Base-by-base conservation (phyloP, 2,113 vertebrate species). In the Psettodes erumei region DNA sequence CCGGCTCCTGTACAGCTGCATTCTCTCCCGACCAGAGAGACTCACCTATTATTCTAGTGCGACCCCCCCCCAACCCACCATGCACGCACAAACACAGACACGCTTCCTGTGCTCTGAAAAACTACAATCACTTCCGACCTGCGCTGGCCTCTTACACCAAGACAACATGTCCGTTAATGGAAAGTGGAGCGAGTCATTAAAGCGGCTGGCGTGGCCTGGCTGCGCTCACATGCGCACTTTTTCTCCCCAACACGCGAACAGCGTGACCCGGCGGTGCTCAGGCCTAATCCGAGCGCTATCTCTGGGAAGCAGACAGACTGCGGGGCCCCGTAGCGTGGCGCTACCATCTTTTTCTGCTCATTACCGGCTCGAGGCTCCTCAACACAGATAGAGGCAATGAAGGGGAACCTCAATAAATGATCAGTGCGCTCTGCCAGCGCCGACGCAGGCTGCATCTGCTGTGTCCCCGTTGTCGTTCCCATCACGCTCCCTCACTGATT, bases 401-500 rank as follows among this genome's bases (percentile, higher is more conserved):
- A 92, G 89, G 82, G 75, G 79, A 91, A 90, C 89, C 83, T 85
- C 86, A 84, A 87, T 92, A 91, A 93, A 91, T 89, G 90, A 88
- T 90, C 81, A 81, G 80, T 65, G 85, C 63, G 69, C 82, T 77
- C 82, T 84, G 85, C 85, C 79, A 82, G 83, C 37, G 75, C 72
- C 69, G 54, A 76, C 40, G 28, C 81, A 85, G 62, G 75, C 83
- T 61, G 81, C 86, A 81, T 86, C 79, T 85, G 69, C 55, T 70
- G 55, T 53, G 66, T 72, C 60, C 59, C 68, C 69, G 66, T 80
- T 65, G 79, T 71, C 61, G 63, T 51, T 82, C 61, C 75, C 59
- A 82, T 81, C 45, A 78, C 73, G 66, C 73, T 82, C 72, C 56
- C 48, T 63, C 64, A 50, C 25, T 11, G 69, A 72, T 70, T 75